phyloP scores from a whole-genome alignment of 1,140 invertebrate species.

The Chironomus tepperi region DNA sequence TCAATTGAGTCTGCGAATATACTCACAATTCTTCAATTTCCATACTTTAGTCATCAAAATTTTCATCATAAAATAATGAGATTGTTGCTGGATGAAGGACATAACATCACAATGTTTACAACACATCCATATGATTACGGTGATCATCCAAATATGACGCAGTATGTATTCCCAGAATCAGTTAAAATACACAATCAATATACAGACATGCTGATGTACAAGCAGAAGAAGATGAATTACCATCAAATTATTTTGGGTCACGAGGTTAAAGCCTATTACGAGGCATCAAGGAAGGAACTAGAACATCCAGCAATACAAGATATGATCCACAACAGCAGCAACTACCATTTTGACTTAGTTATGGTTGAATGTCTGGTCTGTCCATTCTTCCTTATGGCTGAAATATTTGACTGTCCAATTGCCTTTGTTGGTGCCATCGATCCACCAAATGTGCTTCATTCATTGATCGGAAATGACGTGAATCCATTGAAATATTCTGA shows the following conservation, averaged over 20 bases:
- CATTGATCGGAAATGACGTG: background rate
- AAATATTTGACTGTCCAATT: background rate
- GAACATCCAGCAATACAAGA: background rate
- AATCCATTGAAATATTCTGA: background rate
- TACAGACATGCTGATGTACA: background rate
- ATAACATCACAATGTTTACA: background rate
- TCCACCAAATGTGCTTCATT: background rate
- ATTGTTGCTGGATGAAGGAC: background rate
- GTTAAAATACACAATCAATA: background rate
- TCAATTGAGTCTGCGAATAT: background rate
- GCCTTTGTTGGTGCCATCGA: background rate
- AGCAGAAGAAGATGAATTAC: background rate
- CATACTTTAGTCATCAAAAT: background rate
- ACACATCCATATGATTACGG: background rate
- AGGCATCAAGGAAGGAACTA: background rate
- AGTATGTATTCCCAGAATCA: background rate
- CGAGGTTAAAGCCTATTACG: background rate
- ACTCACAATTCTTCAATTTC: background rate
- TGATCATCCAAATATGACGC: background rate
- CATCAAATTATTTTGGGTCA: background rate
- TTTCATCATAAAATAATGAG: background rate
- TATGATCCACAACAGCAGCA: background rate
- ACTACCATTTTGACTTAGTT: background rate
- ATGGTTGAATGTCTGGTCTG: background rate
- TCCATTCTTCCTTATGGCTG: background rate